Conservation (phyloP, 2,888 invertebrate species). For the Erynnis tages region DNA sequence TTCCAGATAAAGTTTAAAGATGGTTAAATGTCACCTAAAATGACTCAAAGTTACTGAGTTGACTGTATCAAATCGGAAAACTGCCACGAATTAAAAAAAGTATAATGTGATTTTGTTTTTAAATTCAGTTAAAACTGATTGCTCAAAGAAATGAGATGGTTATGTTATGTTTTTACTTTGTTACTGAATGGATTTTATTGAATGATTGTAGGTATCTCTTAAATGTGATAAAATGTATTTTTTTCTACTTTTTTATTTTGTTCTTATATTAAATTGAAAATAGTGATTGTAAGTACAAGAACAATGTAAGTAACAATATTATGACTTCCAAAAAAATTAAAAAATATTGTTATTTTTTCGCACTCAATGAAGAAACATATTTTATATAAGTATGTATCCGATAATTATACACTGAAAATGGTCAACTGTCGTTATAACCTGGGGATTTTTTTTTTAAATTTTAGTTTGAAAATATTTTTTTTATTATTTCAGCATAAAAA, state of each 20-base stretch:
- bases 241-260: constrained; percentile 3
- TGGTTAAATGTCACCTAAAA: too few species aligned
- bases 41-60: too few species aligned
- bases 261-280: background rate
- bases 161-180: constrained; percentile 4
- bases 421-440: background rate
- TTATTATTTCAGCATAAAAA: constrained; percentile 28
- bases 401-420: constrained; percentile 1
- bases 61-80: too few species aligned
- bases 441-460: background rate
- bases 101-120: background rate
- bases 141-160: constrained; percentile 9
- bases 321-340: background rate
- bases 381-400: constrained; percentile 11
- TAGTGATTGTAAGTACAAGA: constrained; percentile 1
- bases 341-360: constrained; percentile 10
- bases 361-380: constrained; percentile 9
- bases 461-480: background rate
- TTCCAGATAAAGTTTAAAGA: too few species aligned
- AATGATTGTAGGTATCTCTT: background rate
- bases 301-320: background rate
- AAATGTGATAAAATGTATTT: constrained; percentile 23
- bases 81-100: too few species aligned
- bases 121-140: constrained; percentile 5
- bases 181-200: constrained; percentile 7